Percentiles rank a stretch among this genome's conserved stretches.
Evolutionary conservation across 2,113 vertebrate genomes (phyloP).

Genomic region (Stegostoma tigrinum): DNA sequence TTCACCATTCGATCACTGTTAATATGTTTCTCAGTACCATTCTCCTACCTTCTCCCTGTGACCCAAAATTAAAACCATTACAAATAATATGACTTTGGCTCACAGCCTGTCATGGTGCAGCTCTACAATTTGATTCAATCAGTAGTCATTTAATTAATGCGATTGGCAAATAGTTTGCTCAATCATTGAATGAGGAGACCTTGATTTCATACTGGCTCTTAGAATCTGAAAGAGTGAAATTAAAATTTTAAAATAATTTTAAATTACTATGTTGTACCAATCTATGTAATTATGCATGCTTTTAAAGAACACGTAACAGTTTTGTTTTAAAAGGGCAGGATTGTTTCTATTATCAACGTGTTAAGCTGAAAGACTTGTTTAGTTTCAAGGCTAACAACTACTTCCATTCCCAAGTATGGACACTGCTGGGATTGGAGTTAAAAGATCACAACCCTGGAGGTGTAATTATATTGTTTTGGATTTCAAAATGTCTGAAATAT

Average conservation of each 20-base stretch:
- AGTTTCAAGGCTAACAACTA: background rate
- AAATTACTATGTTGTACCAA: background rate
- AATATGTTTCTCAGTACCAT: too few species aligned
- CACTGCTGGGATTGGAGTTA: background rate
- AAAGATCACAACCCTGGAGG: background rate
- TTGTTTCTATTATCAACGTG: background rate
- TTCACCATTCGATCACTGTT: too few species aligned
- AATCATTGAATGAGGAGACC: background rate
- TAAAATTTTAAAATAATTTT: background rate
- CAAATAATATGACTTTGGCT: background rate
- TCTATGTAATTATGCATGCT: background rate
- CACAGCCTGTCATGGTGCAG: background rate
- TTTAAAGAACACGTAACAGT: background rate
- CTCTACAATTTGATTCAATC: background rate
- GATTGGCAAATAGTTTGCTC: background rate
- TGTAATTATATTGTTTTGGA: background rate
- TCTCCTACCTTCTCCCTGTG: too few species aligned
- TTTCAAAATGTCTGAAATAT: background rate
- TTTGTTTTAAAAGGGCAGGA: background rate
- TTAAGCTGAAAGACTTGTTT: background rate
- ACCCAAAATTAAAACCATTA: background rate
- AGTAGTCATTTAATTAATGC: background rate
- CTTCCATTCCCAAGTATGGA: background rate
- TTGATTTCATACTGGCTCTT: background rate
- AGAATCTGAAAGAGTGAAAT: background rate